Evolutionary conservation across 2,113 vertebrate species (phyloP), one percentile per base, ranked within the genome.

Genomic region (Perca fluviatilis): DNA sequence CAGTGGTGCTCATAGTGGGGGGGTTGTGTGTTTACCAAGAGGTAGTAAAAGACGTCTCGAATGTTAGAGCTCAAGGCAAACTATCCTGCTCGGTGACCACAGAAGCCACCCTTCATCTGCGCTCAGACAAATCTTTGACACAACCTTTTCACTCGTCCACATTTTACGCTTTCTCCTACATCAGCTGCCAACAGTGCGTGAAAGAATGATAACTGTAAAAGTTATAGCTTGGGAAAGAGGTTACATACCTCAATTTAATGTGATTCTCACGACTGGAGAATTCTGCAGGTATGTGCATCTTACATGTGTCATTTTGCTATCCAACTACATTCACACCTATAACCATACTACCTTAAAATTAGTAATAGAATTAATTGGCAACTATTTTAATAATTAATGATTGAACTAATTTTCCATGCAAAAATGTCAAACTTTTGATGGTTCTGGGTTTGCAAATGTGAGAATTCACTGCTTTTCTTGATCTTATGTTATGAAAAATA

Each of bases 21-120:
- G 73, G 68, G 73, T 40, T 21, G 79, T 68, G 47, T 88, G 76
- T 92, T 93, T 91, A 91, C 83, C 58, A 15, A 85, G 82, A 67
- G 53, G 79, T 54, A 80, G 78, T 95, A 92, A 93, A 93, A 83
- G 77, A 72, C 47, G 73, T 87, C 84, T 89, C 4, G 10, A 73
- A 61, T 46, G 85, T 88, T 65, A 27, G 70, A 33, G 82, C 80
- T 11, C 8, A 40, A 66, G 60, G 70, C 76, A 72, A 83, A 87
- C 83, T 79, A 80, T 72, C 67, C 80, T 71, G 25, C 75, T 82
- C 77, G 21, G 71, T 23, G 43, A 56, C 60, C 40, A 64, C 30
- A 65, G 67, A 72, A 54, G 67, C 80, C 12, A 0, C 2, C 47
- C 49, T 77, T 79, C 68, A 36, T 61, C 70, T 68, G 47, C 16